phyloP scores from a whole-genome alignment of 92 coral and sea anemone genomes.

The Parazoanthus darwini region DNA sequence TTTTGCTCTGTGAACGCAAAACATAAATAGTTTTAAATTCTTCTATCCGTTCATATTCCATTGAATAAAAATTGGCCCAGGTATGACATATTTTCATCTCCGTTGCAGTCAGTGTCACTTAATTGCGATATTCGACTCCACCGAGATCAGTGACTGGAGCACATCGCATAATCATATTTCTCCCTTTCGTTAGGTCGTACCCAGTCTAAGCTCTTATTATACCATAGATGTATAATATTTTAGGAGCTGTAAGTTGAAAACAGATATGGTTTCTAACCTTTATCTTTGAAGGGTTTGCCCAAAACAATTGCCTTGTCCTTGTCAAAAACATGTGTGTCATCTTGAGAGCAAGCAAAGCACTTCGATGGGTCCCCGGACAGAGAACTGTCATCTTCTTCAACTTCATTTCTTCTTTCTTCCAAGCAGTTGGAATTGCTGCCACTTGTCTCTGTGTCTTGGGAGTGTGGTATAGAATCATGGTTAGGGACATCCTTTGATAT shows the following conservation, averaged over 20 bases:
- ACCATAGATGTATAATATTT: too few species aligned
- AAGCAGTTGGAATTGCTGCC: not conserved
- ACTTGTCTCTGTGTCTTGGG: not conserved
- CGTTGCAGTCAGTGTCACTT: too few species aligned
- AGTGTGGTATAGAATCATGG: not conserved
- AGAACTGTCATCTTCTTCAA: not conserved
- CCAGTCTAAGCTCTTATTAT: too few species aligned
- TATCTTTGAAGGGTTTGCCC: slow-evolving; percentile 28
- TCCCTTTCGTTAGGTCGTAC: too few species aligned
- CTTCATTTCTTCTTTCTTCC: not conserved
- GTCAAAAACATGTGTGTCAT: slow-evolving; percentile 21
- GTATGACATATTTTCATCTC: too few species aligned
- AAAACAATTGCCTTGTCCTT: not conserved
- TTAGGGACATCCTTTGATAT: not conserved
- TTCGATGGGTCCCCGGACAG: not conserved
- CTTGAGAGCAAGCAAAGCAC: slow-evolving; percentile 21
- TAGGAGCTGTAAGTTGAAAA: not conserved
- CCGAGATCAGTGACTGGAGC: too few species aligned
- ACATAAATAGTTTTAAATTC: too few species aligned
- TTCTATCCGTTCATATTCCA: too few species aligned
- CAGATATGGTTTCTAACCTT: slow-evolving; percentile 12
- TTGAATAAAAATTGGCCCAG: too few species aligned
- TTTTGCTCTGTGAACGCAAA: too few species aligned
- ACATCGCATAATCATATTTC: too few species aligned
- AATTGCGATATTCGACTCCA: too few species aligned